These are phyloP conservation scores for Pyrrhia umbra DNA, from an alignment of 2,888 invertebrate genomes.

Conservation along the genomic window DNA sequence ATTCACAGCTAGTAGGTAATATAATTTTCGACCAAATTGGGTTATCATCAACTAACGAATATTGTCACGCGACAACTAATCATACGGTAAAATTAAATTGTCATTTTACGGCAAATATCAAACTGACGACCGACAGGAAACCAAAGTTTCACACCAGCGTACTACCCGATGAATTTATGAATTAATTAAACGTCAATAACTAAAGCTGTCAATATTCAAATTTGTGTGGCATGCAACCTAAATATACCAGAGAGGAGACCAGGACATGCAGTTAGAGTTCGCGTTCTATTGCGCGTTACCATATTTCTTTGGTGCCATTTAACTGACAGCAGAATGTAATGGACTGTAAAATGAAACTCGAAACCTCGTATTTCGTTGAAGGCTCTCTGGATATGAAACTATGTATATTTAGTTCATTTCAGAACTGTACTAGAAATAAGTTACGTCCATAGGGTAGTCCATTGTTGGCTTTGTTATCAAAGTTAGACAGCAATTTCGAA, in stretches of 20 bases:
- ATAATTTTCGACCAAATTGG: constrained; percentile 31
- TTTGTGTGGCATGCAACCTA: constrained; percentile 27
- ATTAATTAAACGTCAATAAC: constrained; percentile 62
- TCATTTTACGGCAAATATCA: constrained; percentile 52
- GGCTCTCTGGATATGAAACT: constrained; percentile 10
- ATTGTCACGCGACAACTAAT: constrained; percentile 48
- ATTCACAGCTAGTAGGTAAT: constrained; percentile 24
- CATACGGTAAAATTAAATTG: constrained; percentile 48
- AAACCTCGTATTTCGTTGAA: constrained; percentile 20
- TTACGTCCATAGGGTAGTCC: background rate
- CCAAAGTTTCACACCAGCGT: constrained; percentile 49
- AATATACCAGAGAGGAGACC: constrained; percentile 15
- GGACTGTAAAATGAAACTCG: constrained; percentile 38
- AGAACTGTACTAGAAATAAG: constrained; percentile 11
- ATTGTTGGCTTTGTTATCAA: constrained; percentile 5
- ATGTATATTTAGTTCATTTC: constrained; percentile 10
- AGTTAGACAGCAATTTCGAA: background rate
- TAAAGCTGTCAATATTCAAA: constrained; percentile 60
- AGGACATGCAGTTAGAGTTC: constrained; percentile 9
- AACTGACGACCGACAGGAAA: constrained; percentile 44
- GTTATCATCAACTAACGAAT: constrained; percentile 44
- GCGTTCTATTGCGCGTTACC: constrained; percentile 23
- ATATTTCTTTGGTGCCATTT: constrained; percentile 30
- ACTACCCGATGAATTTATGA: constrained; percentile 48
- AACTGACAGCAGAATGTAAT: constrained; percentile 32